Percentiles rank a stretch among this genome's conserved stretches.
These are phyloP conservation scores for Rhizoglyphus robini DNA, from an alignment of 1,140 invertebrate genomes.

Conservation along the genomic window DNA sequence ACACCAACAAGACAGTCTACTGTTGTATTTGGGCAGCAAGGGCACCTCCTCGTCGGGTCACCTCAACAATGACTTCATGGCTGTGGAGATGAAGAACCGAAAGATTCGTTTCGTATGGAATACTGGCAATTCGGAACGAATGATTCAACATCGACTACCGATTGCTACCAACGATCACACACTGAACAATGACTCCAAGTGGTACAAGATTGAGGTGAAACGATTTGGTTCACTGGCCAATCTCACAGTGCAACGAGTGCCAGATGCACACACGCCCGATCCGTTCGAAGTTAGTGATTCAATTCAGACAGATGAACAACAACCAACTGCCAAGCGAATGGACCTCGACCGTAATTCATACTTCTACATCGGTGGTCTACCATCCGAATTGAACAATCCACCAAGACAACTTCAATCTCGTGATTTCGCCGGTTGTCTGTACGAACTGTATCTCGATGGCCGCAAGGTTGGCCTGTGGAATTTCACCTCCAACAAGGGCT, in stretches of 20 bases:
- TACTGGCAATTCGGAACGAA: conserved; percentile 50
- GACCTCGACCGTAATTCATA: conserved; percentile 26
- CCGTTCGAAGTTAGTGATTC: conserved; percentile 24
- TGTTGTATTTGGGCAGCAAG: conserved; percentile 50
- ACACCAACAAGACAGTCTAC: conserved; percentile 42
- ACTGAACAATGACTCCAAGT: conserved; percentile 45
- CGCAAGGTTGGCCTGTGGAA: conserved; percentile 73
- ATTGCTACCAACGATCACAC: conserved; percentile 42
- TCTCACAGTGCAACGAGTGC: conserved; percentile 29
- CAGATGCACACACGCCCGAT: conserved; percentile 24
- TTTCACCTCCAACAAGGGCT: conserved; percentile 50
- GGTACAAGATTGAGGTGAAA: conserved; percentile 56
- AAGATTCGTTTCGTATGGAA: conserved; percentile 61
- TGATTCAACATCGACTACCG: conserved; percentile 41
- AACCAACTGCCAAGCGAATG: conserved; percentile 26
- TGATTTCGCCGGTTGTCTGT: conserved; percentile 51
- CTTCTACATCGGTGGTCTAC: conserved; percentile 30
- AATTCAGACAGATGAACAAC: conserved; percentile 21
- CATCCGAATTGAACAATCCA: conserved; percentile 30
- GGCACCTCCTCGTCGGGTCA: conserved; percentile 15
- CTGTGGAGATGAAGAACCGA: conserved; percentile 59
- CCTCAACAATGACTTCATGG: conserved; percentile 51
- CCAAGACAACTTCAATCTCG: conserved; percentile 30
- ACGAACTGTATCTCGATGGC: conserved; percentile 60
- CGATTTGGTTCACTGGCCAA: conserved; percentile 32